phyloP scores from a whole-genome alignment of 92 coral and sea anemone species.

The Porites evermanni region DNA sequence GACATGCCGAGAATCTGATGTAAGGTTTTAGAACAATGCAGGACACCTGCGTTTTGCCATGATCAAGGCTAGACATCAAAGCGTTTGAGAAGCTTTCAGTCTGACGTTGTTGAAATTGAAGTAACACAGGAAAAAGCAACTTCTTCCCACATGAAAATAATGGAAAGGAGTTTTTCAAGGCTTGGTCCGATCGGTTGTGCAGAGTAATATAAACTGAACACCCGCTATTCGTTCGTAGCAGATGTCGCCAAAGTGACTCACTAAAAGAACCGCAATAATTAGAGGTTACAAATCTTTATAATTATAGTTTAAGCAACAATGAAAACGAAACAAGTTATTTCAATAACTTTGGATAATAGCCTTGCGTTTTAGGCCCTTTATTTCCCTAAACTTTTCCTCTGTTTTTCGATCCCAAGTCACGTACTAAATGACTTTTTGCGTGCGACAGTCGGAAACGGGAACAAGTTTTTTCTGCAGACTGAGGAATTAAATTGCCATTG shows the following conservation, averaged over 20 bases:
- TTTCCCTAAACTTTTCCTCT: not conserved
- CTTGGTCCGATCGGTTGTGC: not conserved
- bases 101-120: not conserved
- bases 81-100: no score
- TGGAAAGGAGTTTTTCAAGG: not conserved
- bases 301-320: slow-evolving; percentile 7
- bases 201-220: slow-evolving; percentile 11
- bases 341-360: not conserved
- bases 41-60: no score
- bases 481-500: slow-evolving; percentile 15
- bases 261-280: slow-evolving; percentile 26
- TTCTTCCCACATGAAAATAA: not conserved
- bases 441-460: slow-evolving; percentile 21
- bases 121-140: slow-evolving; percentile 4
- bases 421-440: not conserved
- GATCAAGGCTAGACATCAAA: no score
- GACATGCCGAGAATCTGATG: not conserved
- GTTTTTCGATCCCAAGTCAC: not conserved
- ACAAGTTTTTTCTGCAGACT: slow-evolving; percentile 1
- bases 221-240: slow-evolving; percentile 3
- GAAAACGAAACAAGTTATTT: not conserved
- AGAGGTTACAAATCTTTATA: slow-evolving; percentile 18
- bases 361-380: not conserved
- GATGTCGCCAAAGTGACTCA: slow-evolving; percentile 42
- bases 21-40: not conserved